Conservation (phyloP, 2,888 invertebrate species). For the Ichneumon xanthorius region DNA sequence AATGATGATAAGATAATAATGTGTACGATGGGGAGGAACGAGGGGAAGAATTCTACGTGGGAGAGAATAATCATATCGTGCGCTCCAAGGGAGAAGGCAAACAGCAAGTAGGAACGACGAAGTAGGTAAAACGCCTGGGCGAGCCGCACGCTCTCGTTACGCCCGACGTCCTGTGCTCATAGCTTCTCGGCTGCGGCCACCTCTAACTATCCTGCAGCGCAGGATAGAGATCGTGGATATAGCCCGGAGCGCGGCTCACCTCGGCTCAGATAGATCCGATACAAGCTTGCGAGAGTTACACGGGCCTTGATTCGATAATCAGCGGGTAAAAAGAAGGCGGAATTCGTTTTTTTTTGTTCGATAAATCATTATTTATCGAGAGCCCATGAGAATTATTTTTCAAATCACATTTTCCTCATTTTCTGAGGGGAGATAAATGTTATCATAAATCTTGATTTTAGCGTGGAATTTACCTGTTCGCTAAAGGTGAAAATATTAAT, state of each 20-base stretch:
- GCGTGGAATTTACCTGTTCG: background rate
- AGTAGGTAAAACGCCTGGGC: conserved; percentile 21
- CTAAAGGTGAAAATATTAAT: background rate
- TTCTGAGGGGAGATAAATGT: background rate
- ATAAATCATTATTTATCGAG: conserved; percentile 22
- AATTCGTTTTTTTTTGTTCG: background rate
- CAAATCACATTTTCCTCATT: background rate
- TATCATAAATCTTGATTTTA: background rate
- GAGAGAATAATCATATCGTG: conserved; percentile 29
- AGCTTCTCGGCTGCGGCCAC: conserved; percentile 1
- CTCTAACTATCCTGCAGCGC: conserved; percentile 10
- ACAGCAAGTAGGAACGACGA: background rate
- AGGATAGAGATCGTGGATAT: conserved; percentile 37
- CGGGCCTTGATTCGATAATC: conserved; percentile 20
- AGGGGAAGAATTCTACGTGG: background rate
- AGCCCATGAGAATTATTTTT: background rate
- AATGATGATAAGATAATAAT: conserved; percentile 11
- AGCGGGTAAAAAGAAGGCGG: background rate
- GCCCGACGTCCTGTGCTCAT: conserved; percentile 31
- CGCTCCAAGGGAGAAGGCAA: conserved; percentile 6
- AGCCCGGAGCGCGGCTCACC: conserved; percentile 17
- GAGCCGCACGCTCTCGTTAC: conserved; percentile 47
- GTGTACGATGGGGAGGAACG: conserved; percentile 4
- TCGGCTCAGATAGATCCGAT: conserved; percentile 35
- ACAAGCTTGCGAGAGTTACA: conserved; percentile 23